A percentile compares a stretch with the other conserved stretches of the same genome.
Conservation (phyloP, 2,113 vertebrate species). For the Vicugna pacos region DNA sequence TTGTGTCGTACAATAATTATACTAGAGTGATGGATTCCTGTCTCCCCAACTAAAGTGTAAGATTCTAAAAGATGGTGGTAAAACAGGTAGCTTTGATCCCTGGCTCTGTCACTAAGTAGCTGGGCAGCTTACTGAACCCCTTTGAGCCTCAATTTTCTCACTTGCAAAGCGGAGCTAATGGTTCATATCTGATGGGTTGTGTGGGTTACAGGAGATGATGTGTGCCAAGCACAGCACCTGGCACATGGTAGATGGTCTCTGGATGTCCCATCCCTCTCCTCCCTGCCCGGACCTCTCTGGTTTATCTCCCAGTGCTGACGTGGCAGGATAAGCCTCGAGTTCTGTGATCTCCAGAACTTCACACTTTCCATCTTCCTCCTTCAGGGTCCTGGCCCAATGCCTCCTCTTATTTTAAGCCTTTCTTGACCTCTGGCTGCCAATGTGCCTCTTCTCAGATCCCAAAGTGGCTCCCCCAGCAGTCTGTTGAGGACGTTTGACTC, state of each 20-base stretch:
- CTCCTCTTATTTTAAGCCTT: neutral
- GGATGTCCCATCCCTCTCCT: neutral
- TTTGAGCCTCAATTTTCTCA: conserved; percentile 13
- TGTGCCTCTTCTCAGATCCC: neutral
- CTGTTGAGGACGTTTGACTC: neutral
- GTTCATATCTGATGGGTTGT: neutral
- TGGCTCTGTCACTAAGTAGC: neutral
- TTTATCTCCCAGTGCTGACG: neutral
- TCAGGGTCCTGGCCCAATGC: neutral
- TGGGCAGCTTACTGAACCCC: neutral
- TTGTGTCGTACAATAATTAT: neutral
- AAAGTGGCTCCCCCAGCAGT: neutral
- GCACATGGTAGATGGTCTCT: neutral
- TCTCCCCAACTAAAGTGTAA: neutral
- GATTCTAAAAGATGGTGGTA: neutral
- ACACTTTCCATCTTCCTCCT: neutral
- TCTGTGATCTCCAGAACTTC: neutral
- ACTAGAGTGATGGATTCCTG: neutral
- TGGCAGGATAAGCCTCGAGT: neutral
- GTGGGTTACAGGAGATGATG: neutral
- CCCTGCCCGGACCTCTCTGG: neutral
- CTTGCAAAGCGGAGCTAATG: conserved; percentile 1
- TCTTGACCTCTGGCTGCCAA: neutral
- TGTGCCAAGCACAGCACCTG: neutral
- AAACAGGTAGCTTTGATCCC: neutral